These are phyloP conservation scores for Periphyllus acericola DNA, from an alignment of 2,888 invertebrate species.

Conservation along the genomic window DNA sequence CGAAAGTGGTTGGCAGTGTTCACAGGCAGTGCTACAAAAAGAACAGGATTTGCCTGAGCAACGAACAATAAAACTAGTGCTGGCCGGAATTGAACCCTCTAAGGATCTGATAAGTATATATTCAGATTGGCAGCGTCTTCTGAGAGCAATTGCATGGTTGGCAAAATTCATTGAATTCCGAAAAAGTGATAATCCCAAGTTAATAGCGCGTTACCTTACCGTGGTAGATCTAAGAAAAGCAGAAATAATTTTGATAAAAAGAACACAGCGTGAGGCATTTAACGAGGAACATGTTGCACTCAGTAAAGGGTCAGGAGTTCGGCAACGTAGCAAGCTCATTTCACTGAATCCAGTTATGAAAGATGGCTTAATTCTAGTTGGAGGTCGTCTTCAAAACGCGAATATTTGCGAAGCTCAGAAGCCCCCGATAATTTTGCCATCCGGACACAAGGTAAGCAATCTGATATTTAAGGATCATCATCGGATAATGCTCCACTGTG, in stretches of 20 bases:
- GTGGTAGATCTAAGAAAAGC: constrained; percentile 1
- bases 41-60: neutral
- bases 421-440: constrained; percentile 62
- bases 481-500: neutral
- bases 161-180: neutral
- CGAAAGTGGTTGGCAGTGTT: neutral
- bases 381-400: constrained; percentile 55
- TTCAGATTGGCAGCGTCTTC: neutral
- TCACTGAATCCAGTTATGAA: constrained; percentile 35
- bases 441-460: constrained; percentile 27
- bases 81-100: neutral
- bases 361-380: constrained; percentile 48
- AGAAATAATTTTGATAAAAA: neutral
- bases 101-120: neutral
- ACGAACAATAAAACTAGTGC: neutral
- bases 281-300: neutral
- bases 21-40: neutral
- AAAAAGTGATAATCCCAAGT: neutral
- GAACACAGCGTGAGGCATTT: constrained; percentile 1
- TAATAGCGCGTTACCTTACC: neutral
- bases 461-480: constrained; percentile 57
- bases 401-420: constrained; percentile 37
- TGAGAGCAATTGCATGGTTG: neutral
- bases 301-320: neutral
- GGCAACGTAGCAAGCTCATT: neutral